These are phyloP conservation scores for Arizona elegans DNA, from an alignment of 2,113 vertebrate species.

Conservation along the genomic window DNA sequence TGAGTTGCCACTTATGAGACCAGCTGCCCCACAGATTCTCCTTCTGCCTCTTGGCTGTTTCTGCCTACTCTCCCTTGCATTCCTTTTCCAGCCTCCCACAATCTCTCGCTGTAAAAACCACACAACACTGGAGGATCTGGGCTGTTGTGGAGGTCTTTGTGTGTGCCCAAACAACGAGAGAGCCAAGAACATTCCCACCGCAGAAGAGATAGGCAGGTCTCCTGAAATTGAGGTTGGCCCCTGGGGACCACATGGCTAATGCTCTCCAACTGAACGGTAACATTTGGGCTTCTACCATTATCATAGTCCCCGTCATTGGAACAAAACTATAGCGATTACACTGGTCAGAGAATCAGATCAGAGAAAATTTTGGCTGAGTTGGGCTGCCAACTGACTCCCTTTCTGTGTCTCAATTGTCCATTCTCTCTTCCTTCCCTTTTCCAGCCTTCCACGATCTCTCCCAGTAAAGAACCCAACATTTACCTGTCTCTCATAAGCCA, in stretches of 20 bases:
- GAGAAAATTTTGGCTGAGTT: background rate
- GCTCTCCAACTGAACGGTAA: background rate
- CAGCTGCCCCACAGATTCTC: background rate
- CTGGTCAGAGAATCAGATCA: background rate
- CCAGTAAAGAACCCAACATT: background rate
- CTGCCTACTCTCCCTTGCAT: background rate
- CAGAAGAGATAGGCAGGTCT: background rate
- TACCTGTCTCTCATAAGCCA: constrained; percentile 68
- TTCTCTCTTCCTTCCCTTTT: background rate
- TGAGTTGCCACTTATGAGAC: background rate
- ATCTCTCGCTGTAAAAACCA: background rate
- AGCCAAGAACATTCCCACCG: background rate
- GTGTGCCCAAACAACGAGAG: background rate
- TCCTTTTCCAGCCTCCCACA: background rate
- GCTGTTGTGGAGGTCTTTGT: background rate
- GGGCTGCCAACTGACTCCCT: background rate
- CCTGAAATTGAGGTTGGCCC: background rate
- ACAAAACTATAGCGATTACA: background rate
- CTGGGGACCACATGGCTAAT: background rate
- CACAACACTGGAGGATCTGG: background rate
- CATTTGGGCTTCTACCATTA: background rate
- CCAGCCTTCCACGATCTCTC: background rate
- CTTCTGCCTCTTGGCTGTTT: background rate
- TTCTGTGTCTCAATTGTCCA: background rate
- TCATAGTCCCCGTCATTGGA: background rate